phyloP scores from a whole-genome alignment of 2,797 vertebrate genomes.

The Eulemur coronatus region DNA sequence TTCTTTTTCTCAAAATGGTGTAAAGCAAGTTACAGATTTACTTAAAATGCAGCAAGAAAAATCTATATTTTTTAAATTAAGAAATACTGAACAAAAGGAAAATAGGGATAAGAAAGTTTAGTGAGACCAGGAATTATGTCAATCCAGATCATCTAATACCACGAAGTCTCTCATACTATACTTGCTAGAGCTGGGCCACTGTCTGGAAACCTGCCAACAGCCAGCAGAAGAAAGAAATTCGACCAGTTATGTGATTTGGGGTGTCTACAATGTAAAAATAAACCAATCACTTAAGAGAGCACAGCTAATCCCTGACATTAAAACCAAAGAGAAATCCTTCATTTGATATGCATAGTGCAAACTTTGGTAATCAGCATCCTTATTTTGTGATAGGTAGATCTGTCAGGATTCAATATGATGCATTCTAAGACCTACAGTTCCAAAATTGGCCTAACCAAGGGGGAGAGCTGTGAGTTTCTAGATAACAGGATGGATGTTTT shows the following conservation, averaged over 20 bases:
- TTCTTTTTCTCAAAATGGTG: not conserved
- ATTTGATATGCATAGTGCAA: not conserved
- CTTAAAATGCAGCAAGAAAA: not conserved
- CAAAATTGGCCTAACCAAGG: not conserved
- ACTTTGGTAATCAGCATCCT: not conserved
- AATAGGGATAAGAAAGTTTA: not conserved
- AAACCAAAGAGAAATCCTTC: not conserved
- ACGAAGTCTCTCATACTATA: not conserved
- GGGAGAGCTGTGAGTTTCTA: not conserved
- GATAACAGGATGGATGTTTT: not conserved
- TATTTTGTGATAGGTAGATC: not conserved
- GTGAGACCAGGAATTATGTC: not conserved
- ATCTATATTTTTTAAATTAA: not conserved
- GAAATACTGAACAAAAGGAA: not conserved
- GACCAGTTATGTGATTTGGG: not conserved
- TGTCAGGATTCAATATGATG: not conserved
- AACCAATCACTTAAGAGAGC: not conserved
- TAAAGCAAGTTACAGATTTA: not conserved
- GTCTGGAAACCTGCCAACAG: not conserved
- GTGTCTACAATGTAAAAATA: not conserved
- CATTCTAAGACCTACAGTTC: not conserved
- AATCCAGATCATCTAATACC: not conserved
- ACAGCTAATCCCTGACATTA: not conserved
- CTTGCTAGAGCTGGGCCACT: not conserved
- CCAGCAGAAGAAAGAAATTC: not conserved